A percentile compares a stretch with the other conserved stretches of the same genome.
phyloP scores from a whole-genome alignment of 2,113 vertebrate species.

The Gymnocephalus cernua region DNA sequence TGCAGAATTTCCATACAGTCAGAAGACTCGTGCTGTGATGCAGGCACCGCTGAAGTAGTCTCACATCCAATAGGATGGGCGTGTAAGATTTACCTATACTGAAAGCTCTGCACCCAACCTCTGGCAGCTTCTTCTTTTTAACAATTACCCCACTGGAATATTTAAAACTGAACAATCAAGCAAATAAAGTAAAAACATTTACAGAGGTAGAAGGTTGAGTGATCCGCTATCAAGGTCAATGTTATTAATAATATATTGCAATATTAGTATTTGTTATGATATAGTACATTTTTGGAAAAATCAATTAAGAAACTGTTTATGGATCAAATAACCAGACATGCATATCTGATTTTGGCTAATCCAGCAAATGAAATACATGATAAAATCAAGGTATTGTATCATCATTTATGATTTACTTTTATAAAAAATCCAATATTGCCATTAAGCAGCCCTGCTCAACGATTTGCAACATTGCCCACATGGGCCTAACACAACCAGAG shows the following conservation, averaged over 20 bases:
- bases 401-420: neutral
- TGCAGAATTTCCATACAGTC: slow-evolving; percentile 59
- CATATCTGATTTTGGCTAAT: slow-evolving; percentile 6
- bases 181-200: neutral
- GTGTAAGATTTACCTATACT: slow-evolving; percentile 1
- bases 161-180: slow-evolving; percentile 5
- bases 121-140: neutral
- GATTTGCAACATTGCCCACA: slow-evolving; percentile 14
- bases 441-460: slow-evolving; percentile 4
- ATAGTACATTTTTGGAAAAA: neutral
- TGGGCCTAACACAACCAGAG: neutral
- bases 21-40: slow-evolving; percentile 4
- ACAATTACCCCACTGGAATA: slow-evolving; percentile 4
- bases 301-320: neutral
- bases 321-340: neutral
- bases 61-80: slow-evolving; percentile 8
- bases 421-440: slow-evolving; percentile 8
- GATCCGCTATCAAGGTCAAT: neutral
- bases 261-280: neutral
- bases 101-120: slow-evolving; percentile 3
- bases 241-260: neutral
- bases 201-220: neutral
- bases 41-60: slow-evolving; percentile 28
- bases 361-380: slow-evolving; percentile 8
- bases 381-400: slow-evolving; percentile 2